Percentiles rank a stretch among this genome's conserved stretches.
Evolutionary conservation across 2,113 vertebrate species (phyloP).

Genomic region (Stigmatopora nigra): DNA sequence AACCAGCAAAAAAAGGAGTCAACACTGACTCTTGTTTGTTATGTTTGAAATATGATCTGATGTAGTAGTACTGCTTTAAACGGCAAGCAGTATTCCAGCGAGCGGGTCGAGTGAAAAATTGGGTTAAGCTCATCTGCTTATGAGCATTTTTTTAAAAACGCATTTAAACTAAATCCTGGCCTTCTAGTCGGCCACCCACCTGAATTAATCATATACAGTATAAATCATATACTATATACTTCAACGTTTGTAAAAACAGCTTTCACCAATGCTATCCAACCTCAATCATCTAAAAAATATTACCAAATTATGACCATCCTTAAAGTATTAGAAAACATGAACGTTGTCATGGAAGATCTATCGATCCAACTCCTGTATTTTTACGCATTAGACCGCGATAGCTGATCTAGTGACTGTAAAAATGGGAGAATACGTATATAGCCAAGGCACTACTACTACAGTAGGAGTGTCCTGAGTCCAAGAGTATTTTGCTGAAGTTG

Average conservation of each 20-base stretch:
- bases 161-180: too few species aligned
- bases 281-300: background rate
- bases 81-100: background rate
- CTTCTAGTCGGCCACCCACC: too few species aligned
- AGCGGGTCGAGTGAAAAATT: too few species aligned
- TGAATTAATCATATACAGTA: too few species aligned
- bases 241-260: too few species aligned
- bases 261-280: too few species aligned
- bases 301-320: background rate
- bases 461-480: constrained; percentile 70
- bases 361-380: background rate
- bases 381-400: background rate
- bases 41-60: constrained; percentile 25
- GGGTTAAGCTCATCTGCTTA: too few species aligned
- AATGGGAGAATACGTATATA: background rate
- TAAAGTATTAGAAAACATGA: background rate
- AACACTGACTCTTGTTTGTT: constrained; percentile 40
- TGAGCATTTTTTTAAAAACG: too few species aligned
- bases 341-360: background rate
- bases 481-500: constrained; percentile 38
- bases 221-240: too few species aligned
- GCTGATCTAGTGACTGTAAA: background rate
- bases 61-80: constrained; percentile 40
- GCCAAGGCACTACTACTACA: constrained; percentile 23
- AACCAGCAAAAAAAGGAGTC: constrained; percentile 56